These are phyloP conservation scores for Acromyrmex echinatior DNA, from an alignment of 1,140 invertebrate genomes.

Conservation along the genomic window DNA sequence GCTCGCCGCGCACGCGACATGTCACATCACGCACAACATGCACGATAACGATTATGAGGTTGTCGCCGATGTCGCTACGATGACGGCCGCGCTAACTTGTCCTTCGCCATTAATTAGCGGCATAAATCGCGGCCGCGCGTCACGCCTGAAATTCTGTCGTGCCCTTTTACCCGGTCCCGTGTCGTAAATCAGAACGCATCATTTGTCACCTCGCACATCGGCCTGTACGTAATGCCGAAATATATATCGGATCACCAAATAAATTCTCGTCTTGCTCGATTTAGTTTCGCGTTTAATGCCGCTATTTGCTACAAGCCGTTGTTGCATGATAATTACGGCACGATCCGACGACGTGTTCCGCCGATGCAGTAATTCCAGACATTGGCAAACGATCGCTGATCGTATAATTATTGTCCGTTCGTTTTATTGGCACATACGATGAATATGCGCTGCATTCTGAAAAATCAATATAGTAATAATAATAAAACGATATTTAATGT, in stretches of 20 bases:
- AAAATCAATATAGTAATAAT: slow-evolving; percentile 19
- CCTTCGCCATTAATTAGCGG: too few species aligned
- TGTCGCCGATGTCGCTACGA: too few species aligned
- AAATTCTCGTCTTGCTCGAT: slow-evolving; percentile 44
- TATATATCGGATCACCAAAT: slow-evolving; percentile 25
- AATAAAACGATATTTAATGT: background rate
- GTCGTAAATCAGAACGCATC: slow-evolving; percentile 39
- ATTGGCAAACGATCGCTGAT: slow-evolving; percentile 20
- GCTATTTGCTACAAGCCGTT: slow-evolving; percentile 36
- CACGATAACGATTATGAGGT: too few species aligned
- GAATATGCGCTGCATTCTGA: background rate
- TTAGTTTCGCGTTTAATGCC: slow-evolving; percentile 41
- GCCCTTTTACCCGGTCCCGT: background rate
- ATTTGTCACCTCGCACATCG: slow-evolving; percentile 13
- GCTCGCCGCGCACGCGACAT: too few species aligned
- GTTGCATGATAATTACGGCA: slow-evolving; percentile 46
- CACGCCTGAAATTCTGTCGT: slow-evolving; percentile 15
- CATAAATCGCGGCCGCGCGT: background rate
- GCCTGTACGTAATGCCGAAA: slow-evolving; percentile 17
- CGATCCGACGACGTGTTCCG: slow-evolving; percentile 19
- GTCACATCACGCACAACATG: too few species aligned
- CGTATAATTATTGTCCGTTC: slow-evolving; percentile 17
- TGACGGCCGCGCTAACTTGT: too few species aligned
- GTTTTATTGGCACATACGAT: slow-evolving; percentile 6
- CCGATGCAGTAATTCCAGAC: slow-evolving; percentile 34